Evolutionary conservation across 2,888 invertebrate species (phyloP).

Genomic region (Poecilus cupreus): DNA sequence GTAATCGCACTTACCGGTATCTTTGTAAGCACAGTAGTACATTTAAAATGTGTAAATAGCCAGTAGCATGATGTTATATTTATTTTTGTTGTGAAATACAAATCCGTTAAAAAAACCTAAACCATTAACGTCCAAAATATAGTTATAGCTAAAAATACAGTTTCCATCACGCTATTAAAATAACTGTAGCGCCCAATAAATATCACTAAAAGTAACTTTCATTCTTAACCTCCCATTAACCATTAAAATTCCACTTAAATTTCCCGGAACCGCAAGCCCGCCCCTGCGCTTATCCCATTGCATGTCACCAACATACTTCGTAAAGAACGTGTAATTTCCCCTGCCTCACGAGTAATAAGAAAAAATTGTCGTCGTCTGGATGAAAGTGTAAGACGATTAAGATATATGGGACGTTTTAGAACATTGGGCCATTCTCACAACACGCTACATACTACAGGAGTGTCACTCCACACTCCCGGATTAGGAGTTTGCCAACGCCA

Average conservation of each 20-base stretch:
- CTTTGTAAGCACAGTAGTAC: too few species aligned
- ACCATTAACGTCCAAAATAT: background rate
- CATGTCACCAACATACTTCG: conserved; percentile 22
- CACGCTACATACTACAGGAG: background rate
- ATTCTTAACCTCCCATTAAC: too few species aligned
- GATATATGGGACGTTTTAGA: conserved; percentile 41
- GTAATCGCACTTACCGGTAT: too few species aligned
- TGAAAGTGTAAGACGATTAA: conserved; percentile 45
- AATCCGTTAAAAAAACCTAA: background rate
- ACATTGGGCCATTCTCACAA: conserved; percentile 8
- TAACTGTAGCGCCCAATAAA: background rate
- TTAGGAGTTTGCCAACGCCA: too few species aligned
- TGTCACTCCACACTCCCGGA: background rate
- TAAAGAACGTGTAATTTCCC: conserved; percentile 34
- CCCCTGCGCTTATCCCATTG: background rate
- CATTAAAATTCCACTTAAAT: background rate
- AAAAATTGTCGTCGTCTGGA: conserved; percentile 37
- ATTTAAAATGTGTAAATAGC: too few species aligned
- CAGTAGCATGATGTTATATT: too few species aligned
- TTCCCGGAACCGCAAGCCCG: background rate
- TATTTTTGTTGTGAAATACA: background rate
- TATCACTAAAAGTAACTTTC: too few species aligned
- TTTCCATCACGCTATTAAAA: conserved; percentile 1
- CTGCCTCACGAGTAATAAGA: conserved; percentile 20
- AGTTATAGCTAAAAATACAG: background rate